Evolutionary conservation across 2,888 invertebrate species (phyloP).

Genomic region (Halictus ligatus): DNA sequence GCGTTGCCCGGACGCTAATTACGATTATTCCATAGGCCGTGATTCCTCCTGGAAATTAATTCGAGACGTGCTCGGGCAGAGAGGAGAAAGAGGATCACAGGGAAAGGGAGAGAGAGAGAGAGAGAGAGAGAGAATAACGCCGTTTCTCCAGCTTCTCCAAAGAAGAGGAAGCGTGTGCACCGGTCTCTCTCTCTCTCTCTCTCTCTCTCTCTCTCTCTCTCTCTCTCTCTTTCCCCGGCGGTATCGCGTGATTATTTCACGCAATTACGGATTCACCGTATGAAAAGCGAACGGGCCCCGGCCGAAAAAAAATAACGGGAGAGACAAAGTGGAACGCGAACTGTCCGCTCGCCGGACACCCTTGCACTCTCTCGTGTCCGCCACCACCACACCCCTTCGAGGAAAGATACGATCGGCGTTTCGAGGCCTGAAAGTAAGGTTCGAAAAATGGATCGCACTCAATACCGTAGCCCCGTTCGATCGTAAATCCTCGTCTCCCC

Average conservation of each 20-base stretch:
- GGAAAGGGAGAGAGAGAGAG: not conserved
- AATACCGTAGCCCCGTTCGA: conserved; percentile 50
- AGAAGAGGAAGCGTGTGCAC: not conserved
- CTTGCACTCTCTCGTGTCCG: conserved; percentile 3
- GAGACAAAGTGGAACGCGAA: conserved; percentile 21
- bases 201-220: no score
- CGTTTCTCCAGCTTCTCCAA: not conserved
- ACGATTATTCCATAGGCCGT: conserved; percentile 47
- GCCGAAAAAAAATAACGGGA: not conserved
- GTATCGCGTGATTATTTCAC: conserved; percentile 39
- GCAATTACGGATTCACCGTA: conserved; percentile 31
- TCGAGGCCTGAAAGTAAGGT: conserved; percentile 39
- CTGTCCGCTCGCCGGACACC: conserved; percentile 27
- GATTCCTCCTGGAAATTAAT: conserved; percentile 44
- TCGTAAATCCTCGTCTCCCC: conserved; percentile 53
- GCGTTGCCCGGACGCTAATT: conserved; percentile 44
- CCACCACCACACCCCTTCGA: conserved; percentile 1
- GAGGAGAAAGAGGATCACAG: not conserved
- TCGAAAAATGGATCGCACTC: conserved; percentile 59
- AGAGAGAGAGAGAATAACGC: not conserved
- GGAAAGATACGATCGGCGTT: conserved; percentile 49
- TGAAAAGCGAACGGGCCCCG: conserved; percentile 16
- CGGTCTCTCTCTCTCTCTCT: no score
- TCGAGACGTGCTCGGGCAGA: not conserved
- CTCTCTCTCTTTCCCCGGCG: not conserved